Evolutionary conservation across 2,113 vertebrate species (phyloP), one percentile per base, ranked within the genome.

Genomic region (Gymnogyps californianus): DNA sequence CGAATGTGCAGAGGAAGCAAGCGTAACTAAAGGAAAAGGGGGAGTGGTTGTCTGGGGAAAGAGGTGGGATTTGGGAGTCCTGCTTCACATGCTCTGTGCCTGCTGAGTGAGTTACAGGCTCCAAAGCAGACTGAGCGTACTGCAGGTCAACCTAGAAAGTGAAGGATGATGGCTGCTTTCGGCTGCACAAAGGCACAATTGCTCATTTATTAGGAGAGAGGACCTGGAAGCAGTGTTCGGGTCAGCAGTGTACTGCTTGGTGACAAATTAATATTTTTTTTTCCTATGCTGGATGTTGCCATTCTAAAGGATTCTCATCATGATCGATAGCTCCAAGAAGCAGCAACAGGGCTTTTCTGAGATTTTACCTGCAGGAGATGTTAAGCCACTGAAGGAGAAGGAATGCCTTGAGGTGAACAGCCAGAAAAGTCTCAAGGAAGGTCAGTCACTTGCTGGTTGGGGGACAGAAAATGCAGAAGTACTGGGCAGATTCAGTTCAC

Each of bases 281-380:
- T 84, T 92, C 65, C 89, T 16, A 0, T 69, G 70, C 93, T 98
- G 95, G 96, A 97, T 97, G 96, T 85, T 96, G 96, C 89, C 66
- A 6, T 76, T 92, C 92, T 97, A 16, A 97, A 92, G 96, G 96
- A 97, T 89, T 98, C 94, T 96, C 98, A 98, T 77, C 98, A 98
- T 98, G 98, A 98, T 98, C 87, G 98, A 98, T 83, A 98, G 98
- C 97, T 98, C 98, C 96, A 98, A 98, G 96, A 98, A 98, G 93
- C 98, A 98, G 97, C 98, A 97, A 26, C 98, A 98, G 97, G 98
- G 97, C 91, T 98, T 98, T 55, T 82, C 98, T 3, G 98, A 98
- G 93, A 98, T 98, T 91, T 83, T 98, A 72, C 96, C 98, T 59
- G 95, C 98, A 6, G 98, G 97, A 70, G 97, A 97, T 59, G 95